Evolutionary conservation across 2,113 vertebrate genomes (phyloP), one percentile per base, ranked within the genome.

Genomic region (Anolis carolinensis): DNA sequence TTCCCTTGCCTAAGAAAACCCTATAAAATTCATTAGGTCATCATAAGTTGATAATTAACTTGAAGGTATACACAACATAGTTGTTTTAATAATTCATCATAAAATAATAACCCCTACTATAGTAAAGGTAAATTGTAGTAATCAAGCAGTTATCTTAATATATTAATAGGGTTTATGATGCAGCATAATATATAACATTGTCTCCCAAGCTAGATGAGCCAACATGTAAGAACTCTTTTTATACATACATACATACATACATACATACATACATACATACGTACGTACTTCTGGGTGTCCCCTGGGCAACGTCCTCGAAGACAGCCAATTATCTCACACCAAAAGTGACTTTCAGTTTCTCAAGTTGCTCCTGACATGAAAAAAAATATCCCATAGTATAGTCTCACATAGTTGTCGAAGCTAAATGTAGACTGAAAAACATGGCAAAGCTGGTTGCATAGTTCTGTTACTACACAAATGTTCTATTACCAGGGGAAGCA

Each of bases 11-110:
- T 59, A 16, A 59, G 55, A 59, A 59, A 59, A 59, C 11, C 3
- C 55, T 59, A 18, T 59, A 13, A 59, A 59, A 59, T 59, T 59
- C 55, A 59, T 59, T 13, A 3, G 2, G 55, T 59, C 14, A 59
- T 18, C 14, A 59, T 59, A 59, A 59, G 18, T 59, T 14, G 11
- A 59, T 16, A 59, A 18, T 3, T 14, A 18, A 59, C 55, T 59
- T 59, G 55, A 59, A 59, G 55, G 55, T 18, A 18, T 18, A 59
- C 55, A 59, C 55, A 59, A 52, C 63, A 87, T 72, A 81, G 62
- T 76, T 88, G 82, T 83, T 83, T 86, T 27, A 48, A 88, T 73
- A 89, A 83, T 25, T 90, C 82, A 65, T 90, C 82, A 65, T 90
- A 79, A 88, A 90, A 63, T 55, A 81, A 10, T 62, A n/a, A 59